These are phyloP conservation scores for Amphiura filiformis DNA, from an alignment of 35 echinoderm and acorn worm genomes.

Conservation along the genomic window DNA sequence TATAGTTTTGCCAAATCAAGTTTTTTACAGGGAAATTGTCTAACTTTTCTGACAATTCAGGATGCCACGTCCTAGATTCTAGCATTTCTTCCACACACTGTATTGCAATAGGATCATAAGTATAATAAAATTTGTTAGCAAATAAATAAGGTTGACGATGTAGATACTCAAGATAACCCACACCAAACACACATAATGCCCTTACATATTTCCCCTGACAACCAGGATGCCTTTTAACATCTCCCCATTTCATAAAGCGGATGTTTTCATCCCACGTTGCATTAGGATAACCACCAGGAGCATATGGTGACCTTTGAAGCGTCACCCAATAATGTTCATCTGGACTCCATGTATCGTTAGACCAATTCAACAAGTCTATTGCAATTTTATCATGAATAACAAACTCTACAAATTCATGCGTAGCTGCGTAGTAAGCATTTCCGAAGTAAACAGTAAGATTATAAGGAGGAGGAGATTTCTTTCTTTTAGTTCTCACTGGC, in stretches of 20 bases:
- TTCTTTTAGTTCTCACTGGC: neutral
- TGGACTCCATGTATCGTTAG: constrained; percentile 53
- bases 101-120: constrained; percentile 52
- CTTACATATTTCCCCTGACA: constrained; percentile 60
- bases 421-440: constrained; percentile 53
- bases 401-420: constrained; percentile 43
- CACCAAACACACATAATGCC: constrained; percentile 50
- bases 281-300: constrained; percentile 52
- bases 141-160: constrained; percentile 55
- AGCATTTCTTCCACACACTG: constrained; percentile 65
- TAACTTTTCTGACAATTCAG: constrained; percentile 42
- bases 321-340: constrained; percentile 67
- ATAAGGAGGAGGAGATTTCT: constrained; percentile 57
- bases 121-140: constrained; percentile 69
- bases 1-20: constrained; percentile 72
- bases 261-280: constrained; percentile 35
- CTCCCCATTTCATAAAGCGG: constrained; percentile 44
- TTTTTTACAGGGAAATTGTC: constrained; percentile 60
- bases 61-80: constrained; percentile 59
- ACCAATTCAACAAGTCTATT: constrained; percentile 50
- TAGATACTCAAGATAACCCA: constrained; percentile 42
- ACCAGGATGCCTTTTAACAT: constrained; percentile 3
- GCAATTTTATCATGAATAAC: constrained; percentile 40
- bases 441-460: constrained; percentile 64
- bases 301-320: constrained; percentile 15